These are phyloP conservation scores for Phrynosoma platyrhinos DNA, from an alignment of 2,113 vertebrate genomes.

Conservation along the genomic window DNA sequence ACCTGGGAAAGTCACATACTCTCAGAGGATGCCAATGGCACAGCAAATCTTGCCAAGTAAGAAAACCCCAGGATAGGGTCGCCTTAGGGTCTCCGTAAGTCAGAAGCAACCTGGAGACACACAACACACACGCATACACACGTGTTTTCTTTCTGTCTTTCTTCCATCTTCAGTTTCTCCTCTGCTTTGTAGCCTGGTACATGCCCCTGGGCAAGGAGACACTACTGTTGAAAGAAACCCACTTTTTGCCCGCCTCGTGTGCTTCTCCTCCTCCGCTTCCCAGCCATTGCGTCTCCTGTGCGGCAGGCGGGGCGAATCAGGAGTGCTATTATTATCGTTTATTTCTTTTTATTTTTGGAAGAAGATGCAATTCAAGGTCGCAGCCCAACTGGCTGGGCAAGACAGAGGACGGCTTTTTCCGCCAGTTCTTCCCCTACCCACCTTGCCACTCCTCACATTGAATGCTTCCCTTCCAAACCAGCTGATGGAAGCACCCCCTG, in stretches of 20 bases:
- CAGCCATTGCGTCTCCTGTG: not conserved
- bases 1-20: too few relatives aligned
- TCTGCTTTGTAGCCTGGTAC: constrained; percentile 1
- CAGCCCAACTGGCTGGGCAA: not conserved
- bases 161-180: not conserved
- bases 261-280: not conserved
- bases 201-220: constrained; percentile 13
- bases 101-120: too few relatives aligned
- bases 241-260: not conserved
- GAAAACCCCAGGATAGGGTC: too few relatives aligned
- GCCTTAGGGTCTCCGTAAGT: too few relatives aligned
- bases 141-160: not conserved
- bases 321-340: not conserved
- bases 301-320: not conserved
- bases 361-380: not conserved
- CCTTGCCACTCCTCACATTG: too few relatives aligned
- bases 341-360: not conserved
- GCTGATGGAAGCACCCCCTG: constrained; percentile 12
- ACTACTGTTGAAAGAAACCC: not conserved
- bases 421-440: not conserved
- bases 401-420: not conserved
- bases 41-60: too few relatives aligned
- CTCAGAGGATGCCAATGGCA: too few relatives aligned
- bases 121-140: not conserved
- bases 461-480: constrained; percentile 20